Conservation (phyloP, 2,113 vertebrate genomes). For the Mormyrus lacerda region DNA sequence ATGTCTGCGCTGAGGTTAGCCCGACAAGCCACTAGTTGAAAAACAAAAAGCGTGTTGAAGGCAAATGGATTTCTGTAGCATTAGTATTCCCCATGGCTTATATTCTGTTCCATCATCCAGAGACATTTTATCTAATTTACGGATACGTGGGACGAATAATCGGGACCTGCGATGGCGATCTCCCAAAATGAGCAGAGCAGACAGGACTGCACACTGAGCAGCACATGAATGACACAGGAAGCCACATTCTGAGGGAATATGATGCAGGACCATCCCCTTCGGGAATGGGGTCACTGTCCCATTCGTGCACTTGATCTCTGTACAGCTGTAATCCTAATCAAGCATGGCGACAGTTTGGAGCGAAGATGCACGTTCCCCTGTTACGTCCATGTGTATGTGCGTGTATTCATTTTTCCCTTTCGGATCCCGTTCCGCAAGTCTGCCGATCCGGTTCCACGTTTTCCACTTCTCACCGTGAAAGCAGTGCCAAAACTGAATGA, state of each 20-base stretch:
- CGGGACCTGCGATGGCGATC: neutral
- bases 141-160: neutral
- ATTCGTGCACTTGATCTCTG: neutral
- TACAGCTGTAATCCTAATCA: neutral
- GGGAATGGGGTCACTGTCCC: neutral
- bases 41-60: neutral
- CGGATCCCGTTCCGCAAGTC: too few species aligned
- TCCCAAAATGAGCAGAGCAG: neutral
- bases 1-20: neutral
- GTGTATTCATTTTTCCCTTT: too few species aligned
- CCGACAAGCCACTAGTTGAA: neutral
- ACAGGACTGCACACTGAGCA: neutral
- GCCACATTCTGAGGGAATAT: neutral
- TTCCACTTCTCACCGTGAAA: too few species aligned
- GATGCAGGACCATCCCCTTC: neutral
- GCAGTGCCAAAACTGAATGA: too few species aligned
- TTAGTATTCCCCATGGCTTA: constrained; percentile 6
- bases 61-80: neutral
- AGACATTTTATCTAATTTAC: neutral
- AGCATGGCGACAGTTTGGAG: neutral
- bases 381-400: too few species aligned
- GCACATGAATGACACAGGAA: neutral
- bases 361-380: neutral
- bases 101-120: neutral
- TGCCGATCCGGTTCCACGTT: too few species aligned